phyloP scores from a whole-genome alignment of 1,140 invertebrate genomes.

The Planococcus citri region DNA sequence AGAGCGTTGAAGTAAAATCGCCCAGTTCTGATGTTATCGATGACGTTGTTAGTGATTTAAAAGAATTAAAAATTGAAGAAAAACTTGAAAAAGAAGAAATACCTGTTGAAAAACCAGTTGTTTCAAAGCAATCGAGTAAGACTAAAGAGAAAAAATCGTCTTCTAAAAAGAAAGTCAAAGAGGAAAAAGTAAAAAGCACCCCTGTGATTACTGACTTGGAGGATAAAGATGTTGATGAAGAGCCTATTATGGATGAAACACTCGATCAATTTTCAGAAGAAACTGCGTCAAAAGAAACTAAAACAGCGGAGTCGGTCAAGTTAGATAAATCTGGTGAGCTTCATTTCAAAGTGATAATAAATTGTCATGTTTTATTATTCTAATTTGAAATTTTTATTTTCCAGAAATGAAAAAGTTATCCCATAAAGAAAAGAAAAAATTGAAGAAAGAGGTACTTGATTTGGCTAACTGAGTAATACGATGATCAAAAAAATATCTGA shows the following conservation, averaged over 20 bases:
- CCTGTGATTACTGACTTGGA: neutral
- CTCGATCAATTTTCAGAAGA: conserved; percentile 10
- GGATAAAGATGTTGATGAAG: conserved; percentile 18
- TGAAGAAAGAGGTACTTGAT: conserved; percentile 22
- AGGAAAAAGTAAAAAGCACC: neutral
- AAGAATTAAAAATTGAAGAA: neutral
- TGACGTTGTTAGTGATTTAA: neutral
- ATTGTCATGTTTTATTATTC: neutral
- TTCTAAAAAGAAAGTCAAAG: conserved; percentile 15
- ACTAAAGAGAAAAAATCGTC: conserved; percentile 20
- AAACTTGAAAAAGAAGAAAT: neutral
- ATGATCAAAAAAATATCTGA: no score
- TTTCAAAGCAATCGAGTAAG: neutral
- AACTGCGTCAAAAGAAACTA: neutral
- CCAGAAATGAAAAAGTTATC: conserved; percentile 19
- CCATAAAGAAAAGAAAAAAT: conserved; percentile 24
- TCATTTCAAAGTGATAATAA: no score
- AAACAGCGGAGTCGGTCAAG: neutral
- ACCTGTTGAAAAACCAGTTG: neutral
- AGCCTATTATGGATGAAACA: no score
- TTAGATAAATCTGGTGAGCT: neutral
- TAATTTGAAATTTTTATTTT: neutral
- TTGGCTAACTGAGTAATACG: no score
- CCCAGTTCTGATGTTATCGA: neutral
- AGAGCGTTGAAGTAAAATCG: no score